These are phyloP conservation scores for Ligdia adustata DNA, from an alignment of 2,888 invertebrate species.

Conservation along the genomic window DNA sequence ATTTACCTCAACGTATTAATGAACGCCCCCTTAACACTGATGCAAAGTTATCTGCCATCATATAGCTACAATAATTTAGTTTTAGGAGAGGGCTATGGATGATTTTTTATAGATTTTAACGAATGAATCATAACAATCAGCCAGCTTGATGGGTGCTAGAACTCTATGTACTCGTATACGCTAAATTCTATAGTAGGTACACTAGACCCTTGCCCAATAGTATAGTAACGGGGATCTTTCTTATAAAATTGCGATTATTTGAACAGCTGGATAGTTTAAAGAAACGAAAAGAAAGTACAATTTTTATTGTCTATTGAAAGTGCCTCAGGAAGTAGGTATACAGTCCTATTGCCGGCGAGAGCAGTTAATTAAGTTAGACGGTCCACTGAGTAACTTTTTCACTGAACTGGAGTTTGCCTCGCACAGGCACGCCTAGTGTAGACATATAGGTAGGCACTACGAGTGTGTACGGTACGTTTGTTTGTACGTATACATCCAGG, in stretches of 20 bases:
- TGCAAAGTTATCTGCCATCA: too few species aligned
- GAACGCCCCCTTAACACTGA: too few species aligned
- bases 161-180: too few species aligned
- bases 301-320: conserved; percentile 33
- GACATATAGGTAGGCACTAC: background rate
- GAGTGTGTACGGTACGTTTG: background rate
- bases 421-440: conserved; percentile 6
- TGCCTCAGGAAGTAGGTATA: conserved; percentile 20
- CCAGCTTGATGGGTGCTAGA: too few species aligned
- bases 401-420: conserved; percentile 33
- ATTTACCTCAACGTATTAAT: too few species aligned
- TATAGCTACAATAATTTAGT: too few species aligned
- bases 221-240: too few species aligned
- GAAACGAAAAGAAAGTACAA: conserved; percentile 20
- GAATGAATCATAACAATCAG: too few species aligned
- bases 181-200: too few species aligned
- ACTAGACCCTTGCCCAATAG: too few species aligned
- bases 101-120: too few species aligned
- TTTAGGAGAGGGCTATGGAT: too few species aligned
- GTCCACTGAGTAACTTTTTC: conserved; percentile 37
- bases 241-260: conserved; percentile 3
- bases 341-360: conserved; percentile 24
- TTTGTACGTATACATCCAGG: background rate
- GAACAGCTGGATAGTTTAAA: conserved; percentile 10
- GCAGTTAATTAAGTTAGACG: conserved; percentile 35